These are phyloP conservation scores for Oryzias curvinotus DNA, from an alignment of 2,113 vertebrate species.

Conservation along the genomic window DNA sequence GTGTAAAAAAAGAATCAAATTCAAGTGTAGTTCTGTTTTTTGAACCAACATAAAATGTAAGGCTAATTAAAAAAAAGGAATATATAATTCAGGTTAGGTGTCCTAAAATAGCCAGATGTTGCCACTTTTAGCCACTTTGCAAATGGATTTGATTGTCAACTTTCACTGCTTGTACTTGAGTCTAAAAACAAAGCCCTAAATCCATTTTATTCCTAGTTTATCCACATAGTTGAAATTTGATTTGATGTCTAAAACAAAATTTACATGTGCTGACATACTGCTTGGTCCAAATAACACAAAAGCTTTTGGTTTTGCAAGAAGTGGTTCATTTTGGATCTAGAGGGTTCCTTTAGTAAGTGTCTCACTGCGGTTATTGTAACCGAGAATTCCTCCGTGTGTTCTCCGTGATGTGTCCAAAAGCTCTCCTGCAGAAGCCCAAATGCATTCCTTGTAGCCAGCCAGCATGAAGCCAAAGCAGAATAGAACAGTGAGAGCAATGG, in stretches of 20 bases:
- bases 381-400: slow-evolving; percentile 59
- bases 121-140: no score
- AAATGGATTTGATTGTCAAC: no score
- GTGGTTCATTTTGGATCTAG: slow-evolving; percentile 33
- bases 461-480: slow-evolving; percentile 46
- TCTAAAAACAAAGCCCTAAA: neutral
- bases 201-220: neutral
- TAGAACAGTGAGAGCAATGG: slow-evolving; percentile 18
- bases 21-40: no score
- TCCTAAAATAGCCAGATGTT: no score
- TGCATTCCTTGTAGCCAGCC: slow-evolving; percentile 55
- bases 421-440: slow-evolving; percentile 8
- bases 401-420: slow-evolving; percentile 20
- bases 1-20: no score
- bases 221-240: slow-evolving; percentile 3
- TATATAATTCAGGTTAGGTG: no score
- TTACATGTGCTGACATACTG: slow-evolving; percentile 18
- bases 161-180: no score
- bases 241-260: slow-evolving; percentile 21
- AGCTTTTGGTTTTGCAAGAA: slow-evolving; percentile 54
- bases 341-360: slow-evolving; percentile 51
- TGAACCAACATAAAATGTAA: no score
- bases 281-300: slow-evolving; percentile 15
- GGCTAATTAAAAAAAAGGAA: no score
- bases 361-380: slow-evolving; percentile 58